Percentiles rank a stretch among this genome's conserved stretches.
Conservation (phyloP, 37 sponge, comb jelly and placozoan species). For the Halichondria panicea region DNA sequence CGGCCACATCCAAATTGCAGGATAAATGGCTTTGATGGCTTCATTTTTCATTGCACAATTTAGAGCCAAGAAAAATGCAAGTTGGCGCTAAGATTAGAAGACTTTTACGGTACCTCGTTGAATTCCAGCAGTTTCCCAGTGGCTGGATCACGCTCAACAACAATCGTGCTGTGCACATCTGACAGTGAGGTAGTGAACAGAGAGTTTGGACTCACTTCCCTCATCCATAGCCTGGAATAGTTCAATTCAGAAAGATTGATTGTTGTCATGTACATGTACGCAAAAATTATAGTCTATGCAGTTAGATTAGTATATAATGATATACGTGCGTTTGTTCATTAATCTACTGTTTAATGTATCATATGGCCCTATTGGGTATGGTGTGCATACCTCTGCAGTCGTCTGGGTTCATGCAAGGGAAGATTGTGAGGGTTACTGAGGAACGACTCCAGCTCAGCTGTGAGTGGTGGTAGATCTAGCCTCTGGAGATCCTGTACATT, state of each 20-base stretch:
- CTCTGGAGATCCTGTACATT: too few relatives aligned
- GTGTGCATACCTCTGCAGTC: slow-evolving; percentile 26
- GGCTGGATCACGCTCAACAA: slow-evolving; percentile 32
- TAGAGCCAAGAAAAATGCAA: too few relatives aligned
- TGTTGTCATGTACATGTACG: too few relatives aligned
- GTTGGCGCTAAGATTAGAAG: too few relatives aligned
- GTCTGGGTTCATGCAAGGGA: slow-evolving; percentile 53
- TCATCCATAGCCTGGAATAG: slow-evolving; percentile 52
- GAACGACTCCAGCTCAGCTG: slow-evolving; percentile 34
- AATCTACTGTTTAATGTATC: too few relatives aligned
- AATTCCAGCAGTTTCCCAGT: slow-evolving; percentile 42
- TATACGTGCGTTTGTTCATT: too few relatives aligned
- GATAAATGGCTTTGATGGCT: too few relatives aligned
- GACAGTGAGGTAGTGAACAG: slow-evolving; percentile 12
- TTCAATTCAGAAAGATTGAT: neutral
- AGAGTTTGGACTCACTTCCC: slow-evolving; percentile 16
- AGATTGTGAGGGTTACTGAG: slow-evolving; percentile 52
- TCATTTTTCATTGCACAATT: too few relatives aligned
- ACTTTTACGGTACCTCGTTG: slow-evolving; percentile 62
- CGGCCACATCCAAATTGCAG: too few relatives aligned
- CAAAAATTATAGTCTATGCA: too few relatives aligned
- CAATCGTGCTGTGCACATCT: slow-evolving; percentile 40
- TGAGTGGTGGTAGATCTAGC: slow-evolving; percentile 20
- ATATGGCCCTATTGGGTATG: too few relatives aligned
- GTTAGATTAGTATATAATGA: too few relatives aligned